Percentiles rank a stretch among this genome's conserved stretches.
phyloP scores from a whole-genome alignment of 1,140 invertebrate species.

The Lucilia sericata region DNA sequence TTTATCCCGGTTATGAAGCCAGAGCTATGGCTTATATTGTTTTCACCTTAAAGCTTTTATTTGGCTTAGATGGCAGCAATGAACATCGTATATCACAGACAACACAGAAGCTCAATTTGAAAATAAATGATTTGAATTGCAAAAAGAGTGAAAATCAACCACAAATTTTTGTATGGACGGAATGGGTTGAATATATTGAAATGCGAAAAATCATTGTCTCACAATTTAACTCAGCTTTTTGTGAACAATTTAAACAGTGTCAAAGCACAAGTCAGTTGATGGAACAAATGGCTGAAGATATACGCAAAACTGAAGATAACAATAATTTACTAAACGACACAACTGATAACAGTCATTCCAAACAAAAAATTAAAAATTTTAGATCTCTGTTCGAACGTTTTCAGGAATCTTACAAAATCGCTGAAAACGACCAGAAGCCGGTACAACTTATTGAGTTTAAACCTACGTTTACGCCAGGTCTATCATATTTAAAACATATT shows the following conservation, averaged over 20 bases:
- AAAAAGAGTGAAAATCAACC: slow-evolving; percentile 45
- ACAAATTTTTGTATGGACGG: slow-evolving; percentile 72
- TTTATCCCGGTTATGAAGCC: slow-evolving; percentile 73
- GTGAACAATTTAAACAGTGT: slow-evolving; percentile 51
- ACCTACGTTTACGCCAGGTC: slow-evolving; percentile 57
- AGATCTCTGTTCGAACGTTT: slow-evolving; percentile 52
- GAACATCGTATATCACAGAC: slow-evolving; percentile 73
- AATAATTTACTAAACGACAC: slow-evolving; percentile 46
- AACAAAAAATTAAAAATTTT: slow-evolving; percentile 48
- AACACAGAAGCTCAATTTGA: slow-evolving; percentile 68
- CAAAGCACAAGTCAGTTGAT: slow-evolving; percentile 50
- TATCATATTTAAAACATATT: slow-evolving; percentile 60
- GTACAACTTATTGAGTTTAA: slow-evolving; percentile 50
- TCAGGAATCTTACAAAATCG: slow-evolving; percentile 31
- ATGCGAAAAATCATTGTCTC: slow-evolving; percentile 71
- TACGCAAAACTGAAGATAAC: slow-evolving; percentile 53
- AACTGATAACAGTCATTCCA: slow-evolving; percentile 45
- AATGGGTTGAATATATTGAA: slow-evolving; percentile 75
- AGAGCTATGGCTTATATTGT: slow-evolving; percentile 74
- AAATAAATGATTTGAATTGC: slow-evolving; percentile 8
- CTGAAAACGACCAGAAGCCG: slow-evolving; percentile 22
- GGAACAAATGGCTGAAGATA: slow-evolving; percentile 53
- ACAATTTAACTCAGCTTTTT: slow-evolving; percentile 71
- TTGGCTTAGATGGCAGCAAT: slow-evolving; percentile 74
- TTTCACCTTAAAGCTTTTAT: slow-evolving; percentile 74